Base-by-base conservation (phyloP, 2,797 vertebrate genomes). In the Tokudaia muenninki region DNA sequence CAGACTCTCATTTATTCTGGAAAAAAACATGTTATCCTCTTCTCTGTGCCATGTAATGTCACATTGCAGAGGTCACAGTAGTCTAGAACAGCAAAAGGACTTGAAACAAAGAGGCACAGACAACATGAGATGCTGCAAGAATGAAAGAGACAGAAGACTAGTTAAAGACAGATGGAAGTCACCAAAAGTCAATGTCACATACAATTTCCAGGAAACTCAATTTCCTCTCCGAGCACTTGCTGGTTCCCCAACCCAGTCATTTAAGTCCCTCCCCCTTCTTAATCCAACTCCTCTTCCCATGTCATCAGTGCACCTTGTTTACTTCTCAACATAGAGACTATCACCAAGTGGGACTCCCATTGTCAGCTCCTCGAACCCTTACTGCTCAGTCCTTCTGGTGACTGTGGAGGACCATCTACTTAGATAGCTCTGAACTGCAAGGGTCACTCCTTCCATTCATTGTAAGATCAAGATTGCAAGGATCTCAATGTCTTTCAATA, bases 251-350 rank as follows among this genome's bases (percentile, higher is more conserved):
- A 22, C 0, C 26, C 19, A 41, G 63, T 82, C 81, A 29, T 21
- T 90, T 44, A 47, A 89, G 41, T 41, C 70, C 81, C 67, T 72
- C 31, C 19, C 63, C 29, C 63, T 65, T 67, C 13, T n/a, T 72
- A 72, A n/a, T 72, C 67, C 82, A 6, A 77, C 14, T 29, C 29
- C 44, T 21, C 14, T n/a, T 82, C 22, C 50, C 74, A 50, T 3
- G 14, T 41, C 72, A 52, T 34, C 37, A 44, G 19, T 6, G 61
- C 31, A 75, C 77, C n/a, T 63, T 34, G 77, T 55, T 87, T 67
- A 47, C 19, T 94, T 95, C 79, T 93, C 50, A 84, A 65, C 77
- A 70, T 75, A 50, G 50, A 84, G 74, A 37, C 52, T 77, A 52
- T 77, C 50, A 26, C 52, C 17, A 70, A 17, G 6, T 29, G 13